Evolutionary conservation across 2,888 invertebrate species (phyloP), one percentile per base, ranked within the genome.

Genomic region (Microlaimidae sp.): DNA sequence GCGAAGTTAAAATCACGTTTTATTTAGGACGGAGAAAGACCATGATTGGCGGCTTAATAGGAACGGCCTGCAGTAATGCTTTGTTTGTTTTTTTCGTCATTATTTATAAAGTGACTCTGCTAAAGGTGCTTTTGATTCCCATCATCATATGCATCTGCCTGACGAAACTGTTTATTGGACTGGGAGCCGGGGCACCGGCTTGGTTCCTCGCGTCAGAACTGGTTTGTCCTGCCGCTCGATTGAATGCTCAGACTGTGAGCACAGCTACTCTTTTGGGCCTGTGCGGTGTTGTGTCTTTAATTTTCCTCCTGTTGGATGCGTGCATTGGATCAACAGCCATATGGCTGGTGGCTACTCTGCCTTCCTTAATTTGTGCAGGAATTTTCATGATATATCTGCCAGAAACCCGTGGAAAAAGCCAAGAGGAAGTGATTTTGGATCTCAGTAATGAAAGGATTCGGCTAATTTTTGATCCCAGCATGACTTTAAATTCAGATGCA

Each of bases 201-300:
- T 66, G 66, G 66, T 66, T 66, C 55, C 57, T 66, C 47, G 66
- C 65, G 7, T 66, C 66, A 1, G 66, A 66, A 53, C 56, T 66
- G 32, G 66, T 64, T 7, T 54, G 57, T 5, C 52, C 58, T 0
- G 43, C 43, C 2, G 47, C 49, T 19, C 54, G 52, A 28, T 7
- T 58, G 49, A 52, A 62, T 1, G 62, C 61, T 38, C 66, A 66
- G 55, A 59, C 66, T 1, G 49, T 66, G 13, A 62, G 61, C 13
- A 66, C 66, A 4, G 66, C 65, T 5, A 53, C 61, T 21, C 57
- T 63, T 10, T 57, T 62, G 24, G 54, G 58, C 23, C 56, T 59
- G 4, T 60, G 59, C 3, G 65, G 65, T 59, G 25, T 65, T 1
- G 59, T 62, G 45, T 64, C 66, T 1, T 60, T 63, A 50, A 58